A percentile compares a stretch with the other conserved stretches of the same genome.
Evolutionary conservation across 2,888 invertebrate genomes (phyloP).

Genomic region (Lasioglossum villosulum): DNA sequence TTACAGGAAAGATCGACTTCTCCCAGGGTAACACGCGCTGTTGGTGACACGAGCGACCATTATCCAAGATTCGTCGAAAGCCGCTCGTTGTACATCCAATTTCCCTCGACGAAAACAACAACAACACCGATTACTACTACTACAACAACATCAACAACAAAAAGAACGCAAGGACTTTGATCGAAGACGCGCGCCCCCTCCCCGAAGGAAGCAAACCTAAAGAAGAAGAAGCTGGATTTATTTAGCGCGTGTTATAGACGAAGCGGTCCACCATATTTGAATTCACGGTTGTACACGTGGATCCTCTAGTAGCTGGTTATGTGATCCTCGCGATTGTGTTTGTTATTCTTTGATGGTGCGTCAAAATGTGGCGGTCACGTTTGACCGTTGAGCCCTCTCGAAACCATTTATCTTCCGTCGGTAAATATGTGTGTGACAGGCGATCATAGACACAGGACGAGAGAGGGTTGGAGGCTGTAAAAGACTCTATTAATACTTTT

Average conservation of each 20-base stretch:
- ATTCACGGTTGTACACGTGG: constrained; percentile 38
- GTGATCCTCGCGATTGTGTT: constrained; percentile 49
- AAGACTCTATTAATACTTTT: constrained; percentile 50
- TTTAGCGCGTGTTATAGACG: constrained; percentile 32
- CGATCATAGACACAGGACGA: constrained; percentile 20
- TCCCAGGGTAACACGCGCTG: constrained; percentile 32
- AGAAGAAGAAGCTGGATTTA: constrained; percentile 23
- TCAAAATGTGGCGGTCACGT: constrained; percentile 17
- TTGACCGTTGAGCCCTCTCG: constrained; percentile 31
- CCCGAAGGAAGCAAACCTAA: not conserved
- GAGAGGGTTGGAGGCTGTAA: constrained; percentile 35
- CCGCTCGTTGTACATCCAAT: constrained; percentile 30
- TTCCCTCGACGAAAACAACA: constrained; percentile 12
- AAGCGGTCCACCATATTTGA: constrained; percentile 34
- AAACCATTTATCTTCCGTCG: constrained; percentile 43
- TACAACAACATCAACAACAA: constrained; percentile 4
- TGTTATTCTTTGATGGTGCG: constrained; percentile 44
- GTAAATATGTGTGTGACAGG: constrained; percentile 17
- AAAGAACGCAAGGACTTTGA: constrained; percentile 30
- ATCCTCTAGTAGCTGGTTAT: constrained; percentile 42
- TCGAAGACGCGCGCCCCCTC: not conserved
- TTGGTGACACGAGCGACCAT: constrained; percentile 35
- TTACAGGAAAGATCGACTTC: constrained; percentile 46
- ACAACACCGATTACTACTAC: not conserved
- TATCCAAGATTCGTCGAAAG: constrained; percentile 27